Conservation (phyloP, 2,888 invertebrate genomes). For the Trachelus stipa region DNA sequence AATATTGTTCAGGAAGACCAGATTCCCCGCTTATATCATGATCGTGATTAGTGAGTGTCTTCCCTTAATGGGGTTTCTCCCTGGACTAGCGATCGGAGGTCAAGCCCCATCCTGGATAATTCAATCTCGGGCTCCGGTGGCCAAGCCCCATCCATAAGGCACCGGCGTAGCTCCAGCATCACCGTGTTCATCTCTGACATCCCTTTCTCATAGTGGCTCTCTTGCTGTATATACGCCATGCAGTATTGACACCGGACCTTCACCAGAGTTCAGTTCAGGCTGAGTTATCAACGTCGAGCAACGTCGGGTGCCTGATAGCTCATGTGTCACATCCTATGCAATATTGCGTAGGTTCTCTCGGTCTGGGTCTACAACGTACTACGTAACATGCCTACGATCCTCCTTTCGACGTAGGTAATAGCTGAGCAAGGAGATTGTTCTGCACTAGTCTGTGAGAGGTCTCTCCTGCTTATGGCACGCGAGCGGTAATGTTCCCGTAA, state of each 20-base stretch:
- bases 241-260: conserved; percentile 18
- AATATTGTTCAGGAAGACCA: conserved; percentile 36
- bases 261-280: conserved; percentile 18
- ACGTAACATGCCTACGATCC: conserved; percentile 34
- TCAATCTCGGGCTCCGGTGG: conserved; percentile 47
- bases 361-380: neutral
- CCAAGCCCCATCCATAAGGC: conserved; percentile 4
- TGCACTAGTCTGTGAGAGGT: conserved; percentile 40
- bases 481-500: conserved; percentile 14
- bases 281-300: conserved; percentile 52
- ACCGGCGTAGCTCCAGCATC: neutral
- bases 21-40: conserved; percentile 21
- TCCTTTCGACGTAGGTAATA: conserved; percentile 44
- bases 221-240: conserved; percentile 2
- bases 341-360: conserved; percentile 40
- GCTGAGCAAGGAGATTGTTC: conserved; percentile 40
- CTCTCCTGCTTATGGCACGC: conserved; percentile 40
- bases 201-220: conserved; percentile 20
- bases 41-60: conserved; percentile 42
- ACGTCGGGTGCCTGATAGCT: neutral
- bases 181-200: neutral
- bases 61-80: neutral
- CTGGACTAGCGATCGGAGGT: conserved; percentile 37
- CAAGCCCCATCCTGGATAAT: conserved; percentile 51
- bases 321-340: conserved; percentile 50